Evolutionary conservation across 2,888 invertebrate species (phyloP).

Genomic region (Sipha maydis): DNA sequence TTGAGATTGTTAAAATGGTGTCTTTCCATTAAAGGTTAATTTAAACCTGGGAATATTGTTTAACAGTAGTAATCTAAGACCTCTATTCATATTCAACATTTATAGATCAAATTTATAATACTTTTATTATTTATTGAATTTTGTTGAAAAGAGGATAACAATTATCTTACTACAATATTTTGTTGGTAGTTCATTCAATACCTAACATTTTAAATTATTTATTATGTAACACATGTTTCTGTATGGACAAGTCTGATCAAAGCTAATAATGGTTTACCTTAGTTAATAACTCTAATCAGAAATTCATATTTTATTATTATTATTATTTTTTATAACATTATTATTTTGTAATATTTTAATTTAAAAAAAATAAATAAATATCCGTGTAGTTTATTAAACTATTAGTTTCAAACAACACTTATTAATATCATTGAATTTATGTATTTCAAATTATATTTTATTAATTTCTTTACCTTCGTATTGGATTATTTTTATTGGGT

Average conservation of each 20-base stretch:
- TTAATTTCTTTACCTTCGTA: slow-evolving; percentile 33
- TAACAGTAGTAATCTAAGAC: slow-evolving; percentile 29
- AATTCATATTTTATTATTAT: slow-evolving; percentile 37
- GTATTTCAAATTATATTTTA: slow-evolving; percentile 13
- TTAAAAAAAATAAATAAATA: neutral
- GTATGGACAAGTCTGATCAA: slow-evolving; percentile 47
- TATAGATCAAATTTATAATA: neutral
- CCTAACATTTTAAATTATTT: slow-evolving; percentile 22
- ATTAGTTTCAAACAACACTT: neutral
- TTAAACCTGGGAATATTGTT: neutral
- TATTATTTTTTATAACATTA: slow-evolving; percentile 54
- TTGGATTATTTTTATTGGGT: slow-evolving; percentile 31
- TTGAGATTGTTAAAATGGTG: neutral
- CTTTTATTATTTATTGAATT: slow-evolving; percentile 15
- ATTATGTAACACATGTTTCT: neutral
- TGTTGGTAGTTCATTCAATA: slow-evolving; percentile 37
- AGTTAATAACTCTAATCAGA: slow-evolving; percentile 41
- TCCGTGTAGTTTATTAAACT: neutral
- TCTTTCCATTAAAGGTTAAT: slow-evolving; percentile 37
- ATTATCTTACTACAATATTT: neutral
- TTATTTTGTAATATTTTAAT: slow-evolving; percentile 45
- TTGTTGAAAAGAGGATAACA: neutral
- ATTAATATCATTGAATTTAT: slow-evolving; percentile 18
- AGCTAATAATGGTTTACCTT: slow-evolving; percentile 33
- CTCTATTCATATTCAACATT: slow-evolving; percentile 10